A percentile compares a stretch with the other conserved stretches of the same genome.
phyloP scores from a whole-genome alignment of 2,888 invertebrate genomes.

The Cerceris rybyensis region DNA sequence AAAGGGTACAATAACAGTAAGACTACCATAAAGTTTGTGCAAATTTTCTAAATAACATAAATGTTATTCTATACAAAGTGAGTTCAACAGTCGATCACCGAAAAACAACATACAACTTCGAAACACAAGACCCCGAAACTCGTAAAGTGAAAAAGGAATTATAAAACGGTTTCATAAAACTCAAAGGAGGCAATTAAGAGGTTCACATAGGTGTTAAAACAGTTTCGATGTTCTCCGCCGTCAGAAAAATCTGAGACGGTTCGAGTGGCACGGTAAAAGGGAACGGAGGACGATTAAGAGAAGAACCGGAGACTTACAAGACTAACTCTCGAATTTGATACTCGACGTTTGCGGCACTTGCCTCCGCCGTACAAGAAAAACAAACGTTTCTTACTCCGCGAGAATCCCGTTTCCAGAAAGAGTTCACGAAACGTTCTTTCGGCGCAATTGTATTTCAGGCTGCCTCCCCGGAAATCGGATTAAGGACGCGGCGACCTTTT shows the following conservation, averaged over 20 bases:
- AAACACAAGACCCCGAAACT: too few relatives aligned
- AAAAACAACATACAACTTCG: too few relatives aligned
- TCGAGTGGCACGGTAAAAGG: background rate
- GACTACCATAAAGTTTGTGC: too few relatives aligned
- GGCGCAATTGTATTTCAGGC: conserved; percentile 28
- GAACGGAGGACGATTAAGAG: conserved; percentile 20
- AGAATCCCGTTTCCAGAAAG: conserved; percentile 26
- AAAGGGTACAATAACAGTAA: too few relatives aligned
- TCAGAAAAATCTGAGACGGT: conserved; percentile 24
- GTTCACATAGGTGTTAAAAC: conserved; percentile 49
- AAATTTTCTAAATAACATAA: too few relatives aligned
- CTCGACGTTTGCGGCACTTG: background rate
- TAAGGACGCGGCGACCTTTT: conserved; percentile 33
- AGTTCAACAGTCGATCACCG: too few relatives aligned
- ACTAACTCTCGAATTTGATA: background rate
- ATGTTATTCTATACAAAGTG: too few relatives aligned
- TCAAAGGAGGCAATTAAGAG: conserved; percentile 34
- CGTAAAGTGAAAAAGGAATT: background rate
- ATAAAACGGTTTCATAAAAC: background rate
- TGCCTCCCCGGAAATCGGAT: conserved; percentile 22
- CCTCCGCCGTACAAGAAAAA: conserved; percentile 17
- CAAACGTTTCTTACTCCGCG: conserved; percentile 8
- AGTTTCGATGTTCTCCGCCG: conserved; percentile 48
- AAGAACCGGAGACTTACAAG: background rate
- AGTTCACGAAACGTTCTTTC: conserved; percentile 18